Conservation (phyloP, 2,113 vertebrate species). For the Pachycephala philippinensis region DNA sequence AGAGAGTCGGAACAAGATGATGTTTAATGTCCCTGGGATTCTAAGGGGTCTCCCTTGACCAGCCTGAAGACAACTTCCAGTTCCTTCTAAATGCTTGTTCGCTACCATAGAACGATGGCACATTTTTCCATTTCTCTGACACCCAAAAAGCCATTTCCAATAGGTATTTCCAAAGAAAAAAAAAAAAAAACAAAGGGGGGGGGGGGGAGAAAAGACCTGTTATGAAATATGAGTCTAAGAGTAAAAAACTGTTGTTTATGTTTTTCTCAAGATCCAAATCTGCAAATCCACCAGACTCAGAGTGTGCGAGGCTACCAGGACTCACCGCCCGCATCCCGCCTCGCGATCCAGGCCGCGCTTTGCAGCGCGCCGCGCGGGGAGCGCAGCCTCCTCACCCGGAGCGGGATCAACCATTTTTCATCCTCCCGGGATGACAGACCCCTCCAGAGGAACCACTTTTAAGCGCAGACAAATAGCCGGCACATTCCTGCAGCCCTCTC, state of each 20-base stretch:
- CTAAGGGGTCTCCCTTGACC: not conserved
- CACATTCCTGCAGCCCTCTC: not conserved
- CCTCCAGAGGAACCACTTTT: not conserved
- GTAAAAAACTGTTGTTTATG: not conserved
- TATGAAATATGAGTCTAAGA: rapidly evolving
- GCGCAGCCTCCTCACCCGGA: not conserved
- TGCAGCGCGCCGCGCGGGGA: not conserved
- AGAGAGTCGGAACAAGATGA: not conserved
- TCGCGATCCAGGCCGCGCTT: not conserved
- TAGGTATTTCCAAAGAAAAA: rapidly evolving
- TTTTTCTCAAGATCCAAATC: no score
- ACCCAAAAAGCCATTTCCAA: not conserved
- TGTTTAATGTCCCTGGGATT: not conserved
- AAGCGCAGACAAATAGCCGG: not conserved
- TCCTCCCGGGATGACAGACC: constrained; percentile 33
- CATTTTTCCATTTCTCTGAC: not conserved
- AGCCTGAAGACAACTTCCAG: no score
- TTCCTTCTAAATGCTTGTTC: not conserved
- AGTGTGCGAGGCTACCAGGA: rapidly evolving
- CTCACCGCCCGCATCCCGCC: not conserved
- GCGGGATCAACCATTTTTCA: constrained; percentile 62
- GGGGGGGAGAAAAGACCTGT: rapidly evolving
- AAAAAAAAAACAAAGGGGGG: rapidly evolving
- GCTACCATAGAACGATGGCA: rapidly evolving
- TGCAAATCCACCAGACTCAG: rapidly evolving